Evolutionary conservation across 2,888 invertebrate genomes (phyloP), one percentile per base, ranked within the genome.

Genomic region (Pseudoips prasinana): DNA sequence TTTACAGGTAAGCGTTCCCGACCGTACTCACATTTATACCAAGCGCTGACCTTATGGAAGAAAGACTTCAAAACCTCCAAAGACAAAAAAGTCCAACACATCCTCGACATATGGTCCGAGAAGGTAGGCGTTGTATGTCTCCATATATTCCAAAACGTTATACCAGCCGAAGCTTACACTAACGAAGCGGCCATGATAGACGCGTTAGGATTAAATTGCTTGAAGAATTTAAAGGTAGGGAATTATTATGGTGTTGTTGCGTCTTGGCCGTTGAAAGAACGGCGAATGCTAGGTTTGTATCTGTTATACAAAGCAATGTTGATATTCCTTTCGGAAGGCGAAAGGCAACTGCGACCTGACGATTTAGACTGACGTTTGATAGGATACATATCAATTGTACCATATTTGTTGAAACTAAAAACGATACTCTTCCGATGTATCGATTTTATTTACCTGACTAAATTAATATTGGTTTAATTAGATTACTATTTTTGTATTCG

Each of bases 161-260:
- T 96, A 28, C 94, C 97, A 0, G 95, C 94, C 0, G 99, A 99
- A 74, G 98, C 99, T 0, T 96, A 94, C 54, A 97, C 97, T 0
- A 89, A 98, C 45, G 99, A 99, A 77, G 98, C 98, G 0, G 92
- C 96, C 6, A 98, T 99, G 92, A 97, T 99, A 8, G 96, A 96
- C 58, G 96, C 96, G 0, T 73, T 99, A 4, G 94, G 95, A 0
- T 58, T 95, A 2, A 74, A 90, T 0, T 94, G 94, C 64, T 78
- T 98, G 48, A 94, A 93, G 19, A 98, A 98, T 76, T 77, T 92
- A 8, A 94, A 94, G 64, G 77, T 85, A 18, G 97, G 98, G 0
- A 94, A 95, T 46, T 96, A 94, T 71, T 97, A 97, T 64, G 97
- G 97, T 0, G 85, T 91, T 0, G 90, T 93, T 0, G 89, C 92